Evolutionary conservation across 2,113 vertebrate genomes (phyloP).

Genomic region (Jacana jacana): DNA sequence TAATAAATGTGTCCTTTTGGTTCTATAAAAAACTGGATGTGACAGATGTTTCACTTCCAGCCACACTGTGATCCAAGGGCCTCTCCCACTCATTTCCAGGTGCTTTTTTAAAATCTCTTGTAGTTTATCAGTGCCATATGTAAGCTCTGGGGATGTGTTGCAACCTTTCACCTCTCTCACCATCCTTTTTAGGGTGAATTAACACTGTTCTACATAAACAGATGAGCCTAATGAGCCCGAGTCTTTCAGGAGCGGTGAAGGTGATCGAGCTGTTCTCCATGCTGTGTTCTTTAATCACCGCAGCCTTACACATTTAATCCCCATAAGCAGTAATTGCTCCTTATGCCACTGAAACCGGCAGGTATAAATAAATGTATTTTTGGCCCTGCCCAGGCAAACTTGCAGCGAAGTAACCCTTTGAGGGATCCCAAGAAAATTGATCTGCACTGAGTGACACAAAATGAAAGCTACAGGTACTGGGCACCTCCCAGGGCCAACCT

Average conservation of each 20-base stretch:
- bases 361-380: neutral
- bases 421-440: neutral
- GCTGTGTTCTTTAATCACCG: constrained; percentile 9
- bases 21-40: neutral
- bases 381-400: neutral
- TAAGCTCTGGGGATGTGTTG: neutral
- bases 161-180: constrained; percentile 16
- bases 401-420: neutral
- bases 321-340: constrained; percentile 3
- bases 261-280: constrained; percentile 15
- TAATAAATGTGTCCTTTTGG: neutral
- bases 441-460: fast-evolving
- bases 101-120: neutral
- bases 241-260: constrained; percentile 1
- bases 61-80: fast-evolving
- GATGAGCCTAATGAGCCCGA: constrained; percentile 44
- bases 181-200: constrained; percentile 8
- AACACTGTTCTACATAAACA: constrained; percentile 18
- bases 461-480: neutral
- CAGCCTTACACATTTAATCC: neutral
- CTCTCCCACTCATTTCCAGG: neutral
- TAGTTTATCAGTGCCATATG: neutral
- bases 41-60: constrained; percentile 26
- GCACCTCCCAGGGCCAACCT: neutral
- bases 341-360: neutral